A percentile compares a stretch with the other conserved stretches of the same genome.
Evolutionary conservation across 2,113 vertebrate genomes (phyloP).

Genomic region (Archocentrus centrarchus): DNA sequence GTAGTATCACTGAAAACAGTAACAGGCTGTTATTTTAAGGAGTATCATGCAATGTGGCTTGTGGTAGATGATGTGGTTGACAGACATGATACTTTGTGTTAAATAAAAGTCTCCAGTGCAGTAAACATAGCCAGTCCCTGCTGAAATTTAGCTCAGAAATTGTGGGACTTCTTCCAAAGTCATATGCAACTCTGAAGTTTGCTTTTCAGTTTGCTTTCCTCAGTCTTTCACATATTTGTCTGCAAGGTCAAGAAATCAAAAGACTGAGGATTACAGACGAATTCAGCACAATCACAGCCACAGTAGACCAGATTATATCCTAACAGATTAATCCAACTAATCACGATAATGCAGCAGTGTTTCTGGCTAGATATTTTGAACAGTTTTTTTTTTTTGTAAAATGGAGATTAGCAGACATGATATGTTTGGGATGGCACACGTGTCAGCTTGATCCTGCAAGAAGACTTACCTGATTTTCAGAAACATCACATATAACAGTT

Average conservation of each 20-base stretch:
- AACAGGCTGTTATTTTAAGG: neutral
- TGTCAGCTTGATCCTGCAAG: neutral
- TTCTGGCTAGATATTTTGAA: slow-evolving; percentile 13
- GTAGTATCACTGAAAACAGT: neutral
- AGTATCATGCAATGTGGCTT: neutral
- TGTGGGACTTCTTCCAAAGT: neutral
- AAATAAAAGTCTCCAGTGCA: too few relatives aligned
- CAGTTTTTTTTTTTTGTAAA: slow-evolving; percentile 26
- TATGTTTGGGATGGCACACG: neutral
- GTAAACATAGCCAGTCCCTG: neutral
- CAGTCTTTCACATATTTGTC: neutral
- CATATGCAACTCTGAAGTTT: neutral
- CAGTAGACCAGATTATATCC: slow-evolving; percentile 30
- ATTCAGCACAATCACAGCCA: neutral
- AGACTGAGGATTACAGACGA: slow-evolving; percentile 4
- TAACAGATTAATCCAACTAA: slow-evolving; percentile 43
- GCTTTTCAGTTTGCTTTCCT: neutral
- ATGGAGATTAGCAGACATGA: slow-evolving; percentile 17
- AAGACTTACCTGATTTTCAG: slow-evolving; percentile 2
- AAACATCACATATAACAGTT: slow-evolving; percentile 13
- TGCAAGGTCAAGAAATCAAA: slow-evolving; percentile 32
- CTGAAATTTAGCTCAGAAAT: neutral
- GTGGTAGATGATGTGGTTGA: too few relatives aligned
- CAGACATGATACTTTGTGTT: too few relatives aligned
- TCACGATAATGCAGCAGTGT: slow-evolving; percentile 26